Base-by-base conservation (phyloP, 2,888 invertebrate genomes). In the Amphipyra tragopoginis region DNA sequence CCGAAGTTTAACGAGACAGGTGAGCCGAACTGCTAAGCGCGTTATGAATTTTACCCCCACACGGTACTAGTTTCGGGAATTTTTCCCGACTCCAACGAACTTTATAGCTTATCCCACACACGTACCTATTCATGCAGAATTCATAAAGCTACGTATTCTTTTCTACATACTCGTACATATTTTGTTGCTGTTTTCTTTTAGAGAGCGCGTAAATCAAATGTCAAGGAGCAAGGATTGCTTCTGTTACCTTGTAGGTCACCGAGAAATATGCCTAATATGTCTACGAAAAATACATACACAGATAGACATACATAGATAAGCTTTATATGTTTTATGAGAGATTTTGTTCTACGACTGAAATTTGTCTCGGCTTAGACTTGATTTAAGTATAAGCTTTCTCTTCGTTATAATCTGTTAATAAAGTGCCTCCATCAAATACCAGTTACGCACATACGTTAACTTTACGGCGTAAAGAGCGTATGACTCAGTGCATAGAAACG, bases 1-100 rank as follows among this genome's bases (percentile, higher is more conserved):
- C 93, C 93, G 79, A 93, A 93, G 92, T 93, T 86, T 88, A 91
- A 92, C 93, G 90, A 93, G 93, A 90, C 94, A 94, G 94, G 94
- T 94, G 92, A 93, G 86, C 86, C 79, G 85, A 91, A 93, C 92
- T 90, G 93, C 88, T 93, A 91, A 93, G 91, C 93, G 90, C 89
- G 93, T 93, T 94, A 94, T 94, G 94, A 94, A 93, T 92, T 93
- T 91, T 77, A 80, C 87, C 84, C 65, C 86, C 87, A 86, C 86
- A 88, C 86, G 86, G 86, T 87, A 70, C 68, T 86, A 94, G 94
- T 94, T 94, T 91, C 75, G 90, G 91, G 86, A 90, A 89, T 92
- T 90, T 92, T 92, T 93, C 83, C 89, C 84, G 84, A 86, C 86
- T 86, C 84, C 83, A 77, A 79, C 80, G 79, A 93, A 93, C 85